Percentiles rank a stretch among this genome's conserved stretches.
These are phyloP conservation scores for Campoplex capitator DNA, from an alignment of 2,888 invertebrate genomes.

Conservation along the genomic window DNA sequence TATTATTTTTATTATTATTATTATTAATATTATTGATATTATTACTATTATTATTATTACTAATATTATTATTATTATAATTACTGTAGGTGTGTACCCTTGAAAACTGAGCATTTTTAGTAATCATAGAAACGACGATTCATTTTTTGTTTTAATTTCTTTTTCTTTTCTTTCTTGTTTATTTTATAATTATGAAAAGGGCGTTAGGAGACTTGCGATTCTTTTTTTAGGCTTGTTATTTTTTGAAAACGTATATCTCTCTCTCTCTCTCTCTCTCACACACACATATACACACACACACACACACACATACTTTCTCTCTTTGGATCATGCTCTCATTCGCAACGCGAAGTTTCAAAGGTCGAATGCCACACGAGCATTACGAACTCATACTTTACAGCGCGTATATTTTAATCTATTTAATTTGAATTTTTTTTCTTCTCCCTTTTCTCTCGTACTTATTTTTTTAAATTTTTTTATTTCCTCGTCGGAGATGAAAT, in stretches of 20 bases:
- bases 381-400: slow-evolving; percentile 8
- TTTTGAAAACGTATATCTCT: slow-evolving; percentile 2
- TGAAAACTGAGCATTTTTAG: slow-evolving; percentile 51
- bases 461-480: neutral
- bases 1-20: slow-evolving; percentile 57
- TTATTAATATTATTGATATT: neutral
- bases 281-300: too few species aligned
- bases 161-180: neutral
- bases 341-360: slow-evolving; percentile 1
- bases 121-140: slow-evolving; percentile 56
- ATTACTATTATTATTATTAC: slow-evolving; percentile 43
- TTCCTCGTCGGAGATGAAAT: slow-evolving; percentile 8
- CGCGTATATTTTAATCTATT: neutral
- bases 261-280: neutral
- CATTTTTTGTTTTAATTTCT: neutral
- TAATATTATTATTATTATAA: slow-evolving; percentile 37
- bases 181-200: slow-evolving; percentile 27
- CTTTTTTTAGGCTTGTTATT: slow-evolving; percentile 26
- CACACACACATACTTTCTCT: neutral
- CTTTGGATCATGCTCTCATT: slow-evolving; percentile 1
- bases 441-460: neutral
- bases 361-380: slow-evolving; percentile 16
- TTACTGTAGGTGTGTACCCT: slow-evolving; percentile 45
- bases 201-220: neutral
- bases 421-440: neutral